Evolutionary conservation across 2,888 invertebrate genomes (phyloP).

Genomic region (Euplexia lucipara): DNA sequence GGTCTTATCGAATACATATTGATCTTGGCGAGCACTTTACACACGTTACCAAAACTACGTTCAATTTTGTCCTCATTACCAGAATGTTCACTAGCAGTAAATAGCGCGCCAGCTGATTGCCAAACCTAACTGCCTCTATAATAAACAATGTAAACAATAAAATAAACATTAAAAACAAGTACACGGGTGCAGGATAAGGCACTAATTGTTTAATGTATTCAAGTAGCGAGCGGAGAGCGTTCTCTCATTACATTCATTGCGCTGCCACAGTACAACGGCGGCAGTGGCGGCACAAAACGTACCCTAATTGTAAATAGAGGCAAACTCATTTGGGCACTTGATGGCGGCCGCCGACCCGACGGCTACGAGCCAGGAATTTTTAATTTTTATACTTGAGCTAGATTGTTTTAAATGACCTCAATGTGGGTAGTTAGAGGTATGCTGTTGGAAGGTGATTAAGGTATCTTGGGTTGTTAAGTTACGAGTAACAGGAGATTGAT

Average conservation of each 20-base stretch:
- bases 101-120: constrained; percentile 46
- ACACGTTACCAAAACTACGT: too few species aligned
- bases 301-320: constrained; percentile 80
- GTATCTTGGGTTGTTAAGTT: background rate
- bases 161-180: constrained; percentile 67
- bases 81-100: constrained; percentile 17
- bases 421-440: constrained; percentile 30
- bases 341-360: constrained; percentile 67
- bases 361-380: constrained; percentile 75
- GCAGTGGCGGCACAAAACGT: constrained; percentile 54
- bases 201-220: constrained; percentile 80
- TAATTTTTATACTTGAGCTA: constrained; percentile 73
- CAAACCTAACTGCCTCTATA: constrained; percentile 50
- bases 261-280: constrained; percentile 29
- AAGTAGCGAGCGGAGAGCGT: constrained; percentile 66
- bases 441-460: background rate
- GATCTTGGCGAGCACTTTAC: too few species aligned
- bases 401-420: constrained; percentile 62
- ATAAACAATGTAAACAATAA: constrained; percentile 66
- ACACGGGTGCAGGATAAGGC: constrained; percentile 53
- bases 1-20: too few species aligned
- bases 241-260: constrained; percentile 76
- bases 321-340: constrained; percentile 82
- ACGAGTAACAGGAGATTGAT: too few species aligned
- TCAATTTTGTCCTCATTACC: background rate